A percentile compares a stretch with the other conserved stretches of the same genome.
Conservation (phyloP, 2,113 vertebrate genomes). For the Aythya baeri region DNA sequence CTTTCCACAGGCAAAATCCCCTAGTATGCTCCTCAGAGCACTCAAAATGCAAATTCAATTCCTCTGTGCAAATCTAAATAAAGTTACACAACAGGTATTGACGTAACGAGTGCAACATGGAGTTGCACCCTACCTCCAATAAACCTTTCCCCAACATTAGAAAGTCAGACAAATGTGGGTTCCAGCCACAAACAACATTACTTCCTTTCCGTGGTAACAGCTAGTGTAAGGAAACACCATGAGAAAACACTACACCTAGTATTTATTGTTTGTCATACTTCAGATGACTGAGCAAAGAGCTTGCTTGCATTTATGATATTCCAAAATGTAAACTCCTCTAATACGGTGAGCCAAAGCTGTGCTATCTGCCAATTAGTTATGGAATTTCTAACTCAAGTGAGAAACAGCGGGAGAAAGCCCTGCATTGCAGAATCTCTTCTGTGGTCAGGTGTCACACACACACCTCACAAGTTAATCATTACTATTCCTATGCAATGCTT, state of each 20-base stretch:
- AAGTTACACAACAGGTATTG: not conserved
- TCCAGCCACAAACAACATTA: constrained; percentile 21
- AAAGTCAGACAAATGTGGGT: constrained; percentile 21
- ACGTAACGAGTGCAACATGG: not conserved
- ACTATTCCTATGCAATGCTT: not conserved
- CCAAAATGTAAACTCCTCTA: not conserved
- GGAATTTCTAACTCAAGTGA: not conserved
- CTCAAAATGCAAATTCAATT: not conserved
- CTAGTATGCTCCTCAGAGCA: not conserved
- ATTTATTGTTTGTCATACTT: not conserved
- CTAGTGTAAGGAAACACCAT: not conserved
- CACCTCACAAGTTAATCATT: not conserved
- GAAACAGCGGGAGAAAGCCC: not conserved
- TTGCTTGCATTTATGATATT: not conserved
- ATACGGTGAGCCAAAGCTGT: not conserved
- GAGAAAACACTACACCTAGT: not conserved
- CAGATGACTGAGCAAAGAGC: not conserved
- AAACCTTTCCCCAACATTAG: not conserved
- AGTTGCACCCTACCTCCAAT: not conserved
- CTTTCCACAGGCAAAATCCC: not conserved
- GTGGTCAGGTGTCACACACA: not conserved
- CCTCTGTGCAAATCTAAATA: not conserved
- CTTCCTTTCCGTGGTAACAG: constrained; percentile 12
- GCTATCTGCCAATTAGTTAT: not conserved
- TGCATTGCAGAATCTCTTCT: not conserved